Evolutionary conservation across 2,113 vertebrate species (phyloP).

Genomic region (Rutilus rutilus): DNA sequence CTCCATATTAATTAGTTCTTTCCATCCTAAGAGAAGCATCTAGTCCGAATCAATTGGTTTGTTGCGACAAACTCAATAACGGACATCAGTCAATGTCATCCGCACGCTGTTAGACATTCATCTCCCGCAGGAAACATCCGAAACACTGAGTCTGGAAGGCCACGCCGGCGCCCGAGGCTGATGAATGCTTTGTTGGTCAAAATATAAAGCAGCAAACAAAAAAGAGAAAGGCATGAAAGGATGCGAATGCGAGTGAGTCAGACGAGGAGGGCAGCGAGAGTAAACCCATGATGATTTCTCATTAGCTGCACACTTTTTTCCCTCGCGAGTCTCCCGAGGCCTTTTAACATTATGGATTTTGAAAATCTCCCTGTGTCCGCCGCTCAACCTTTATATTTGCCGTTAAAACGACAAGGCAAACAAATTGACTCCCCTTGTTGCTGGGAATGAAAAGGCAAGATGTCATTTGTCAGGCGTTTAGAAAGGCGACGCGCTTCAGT

Average conservation of each 20-base stretch:
- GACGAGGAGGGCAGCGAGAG: background rate
- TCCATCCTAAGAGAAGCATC: conserved; percentile 7
- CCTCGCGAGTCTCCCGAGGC: background rate
- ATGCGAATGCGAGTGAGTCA: conserved; percentile 33
- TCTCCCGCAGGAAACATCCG: conserved; percentile 37
- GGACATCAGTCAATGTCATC: conserved; percentile 22
- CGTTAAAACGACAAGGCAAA: background rate
- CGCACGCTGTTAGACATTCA: background rate
- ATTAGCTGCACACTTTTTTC: conserved; percentile 30
- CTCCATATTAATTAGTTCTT: conserved; percentile 35
- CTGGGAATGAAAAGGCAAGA: background rate
- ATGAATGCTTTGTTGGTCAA: conserved; percentile 25
- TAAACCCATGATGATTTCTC: background rate
- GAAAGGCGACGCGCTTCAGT: background rate
- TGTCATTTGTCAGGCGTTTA: background rate
- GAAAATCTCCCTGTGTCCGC: background rate
- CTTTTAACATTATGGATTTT: conserved; percentile 42
- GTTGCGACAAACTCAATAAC: conserved; percentile 42
- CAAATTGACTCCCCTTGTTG: background rate
- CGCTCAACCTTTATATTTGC: background rate
- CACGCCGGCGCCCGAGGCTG: background rate
- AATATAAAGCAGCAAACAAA: conserved; percentile 22
- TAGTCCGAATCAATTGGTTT: conserved; percentile 34
- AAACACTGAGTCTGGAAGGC: conserved; percentile 16
- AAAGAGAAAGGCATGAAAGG: conserved; percentile 34